A percentile compares a stretch with the other conserved stretches of the same genome.
phyloP scores from a whole-genome alignment of 1,140 invertebrate species.

The Plodia interpunctella region DNA sequence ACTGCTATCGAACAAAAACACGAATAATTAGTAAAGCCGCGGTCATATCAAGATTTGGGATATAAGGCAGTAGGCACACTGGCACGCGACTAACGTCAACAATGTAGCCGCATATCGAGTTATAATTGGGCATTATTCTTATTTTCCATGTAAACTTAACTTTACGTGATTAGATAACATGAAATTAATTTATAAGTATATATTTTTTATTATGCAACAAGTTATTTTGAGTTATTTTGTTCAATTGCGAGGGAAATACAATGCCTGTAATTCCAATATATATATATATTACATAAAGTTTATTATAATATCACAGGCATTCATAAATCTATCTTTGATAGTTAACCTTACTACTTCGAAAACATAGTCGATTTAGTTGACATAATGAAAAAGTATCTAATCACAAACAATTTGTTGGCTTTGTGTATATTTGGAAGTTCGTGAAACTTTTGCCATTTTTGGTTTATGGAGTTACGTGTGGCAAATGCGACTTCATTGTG shows the following conservation, averaged over 20 bases:
- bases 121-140: conserved; percentile 3
- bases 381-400: not conserved
- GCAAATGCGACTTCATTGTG: conserved; percentile 46
- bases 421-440: conserved; percentile 20
- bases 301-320: too few species aligned
- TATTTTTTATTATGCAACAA: too few species aligned
- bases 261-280: too few species aligned
- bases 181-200: too few species aligned
- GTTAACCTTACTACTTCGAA: not conserved
- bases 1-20: not conserved
- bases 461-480: conserved; percentile 47
- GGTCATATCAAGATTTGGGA: not conserved
- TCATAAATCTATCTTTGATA: too few species aligned
- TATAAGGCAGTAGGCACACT: not conserved
- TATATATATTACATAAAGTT: too few species aligned
- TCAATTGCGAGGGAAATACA: too few species aligned
- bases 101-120: not conserved
- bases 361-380: not conserved
- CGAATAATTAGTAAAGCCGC: conserved; percentile 2
- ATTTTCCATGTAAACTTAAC: not conserved
- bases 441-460: conserved; percentile 51
- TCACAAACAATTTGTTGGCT: conserved; percentile 17
- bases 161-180: too few species aligned
- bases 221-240: too few species aligned
- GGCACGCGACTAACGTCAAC: not conserved